A percentile compares a stretch with the other conserved stretches of the same genome.
phyloP scores from a whole-genome alignment of 2,888 invertebrate species.

The Gisinianus flammeolus region DNA sequence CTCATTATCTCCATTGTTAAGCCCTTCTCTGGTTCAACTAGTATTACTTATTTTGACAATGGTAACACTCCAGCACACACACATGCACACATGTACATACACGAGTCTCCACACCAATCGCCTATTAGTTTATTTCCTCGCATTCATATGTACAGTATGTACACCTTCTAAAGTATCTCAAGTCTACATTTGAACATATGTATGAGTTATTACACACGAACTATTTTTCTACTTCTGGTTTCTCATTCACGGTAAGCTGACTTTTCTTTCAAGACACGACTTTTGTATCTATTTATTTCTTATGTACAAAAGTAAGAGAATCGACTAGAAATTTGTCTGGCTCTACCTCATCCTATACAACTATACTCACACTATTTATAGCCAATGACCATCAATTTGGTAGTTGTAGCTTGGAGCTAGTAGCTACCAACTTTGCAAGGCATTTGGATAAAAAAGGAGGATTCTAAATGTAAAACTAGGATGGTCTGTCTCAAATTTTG shows the following conservation, averaged over 20 bases:
- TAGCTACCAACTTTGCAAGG: too few species aligned
- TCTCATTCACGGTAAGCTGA: slow-evolving; percentile 8
- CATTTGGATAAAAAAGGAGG: too few species aligned
- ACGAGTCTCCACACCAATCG: not conserved
- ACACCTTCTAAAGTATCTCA: too few species aligned
- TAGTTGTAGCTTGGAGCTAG: too few species aligned
- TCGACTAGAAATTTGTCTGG: too few species aligned
- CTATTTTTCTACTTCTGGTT: too few species aligned
- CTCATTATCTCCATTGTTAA: slow-evolving; percentile 42
- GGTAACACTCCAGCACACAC: slow-evolving; percentile 26
- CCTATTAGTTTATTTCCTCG: not conserved
- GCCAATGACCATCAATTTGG: not conserved
- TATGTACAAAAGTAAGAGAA: not conserved
- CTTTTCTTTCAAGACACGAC: slow-evolving; percentile 7
- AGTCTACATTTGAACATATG: not conserved
- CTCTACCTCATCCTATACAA: not conserved
- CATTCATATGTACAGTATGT: too few species aligned
- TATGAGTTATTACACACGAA: too few species aligned
- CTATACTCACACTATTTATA: not conserved
- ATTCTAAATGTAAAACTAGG: too few species aligned
- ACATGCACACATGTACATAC: not conserved
- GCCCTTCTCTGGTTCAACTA: not conserved
- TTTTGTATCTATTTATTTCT: not conserved
- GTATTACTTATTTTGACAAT: slow-evolving; percentile 21
- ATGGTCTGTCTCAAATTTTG: too few species aligned